A percentile compares a stretch with the other conserved stretches of the same genome.
Evolutionary conservation across 2,888 invertebrate species (phyloP).

Genomic region (Argynnis bischoffii): DNA sequence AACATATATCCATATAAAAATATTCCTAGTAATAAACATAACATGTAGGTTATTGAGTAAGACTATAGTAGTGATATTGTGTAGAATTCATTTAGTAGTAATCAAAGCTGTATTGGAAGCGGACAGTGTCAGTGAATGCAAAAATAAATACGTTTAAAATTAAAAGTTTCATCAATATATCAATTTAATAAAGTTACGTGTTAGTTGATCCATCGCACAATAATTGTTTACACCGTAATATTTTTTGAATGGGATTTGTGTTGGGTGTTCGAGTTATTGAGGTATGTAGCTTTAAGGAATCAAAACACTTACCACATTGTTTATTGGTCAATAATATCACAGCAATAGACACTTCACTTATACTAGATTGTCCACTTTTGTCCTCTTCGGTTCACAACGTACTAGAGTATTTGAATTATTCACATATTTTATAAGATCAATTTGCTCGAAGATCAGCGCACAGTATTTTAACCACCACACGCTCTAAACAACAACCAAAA

Average conservation of each 20-base stretch:
- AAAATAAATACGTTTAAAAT: neutral
- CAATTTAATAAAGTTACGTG: no score
- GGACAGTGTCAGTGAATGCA: slow-evolving; percentile 1
- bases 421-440: slow-evolving; percentile 9
- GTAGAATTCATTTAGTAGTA: neutral
- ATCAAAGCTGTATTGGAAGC: slow-evolving; percentile 10
- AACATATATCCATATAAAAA: no score
- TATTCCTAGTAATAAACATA: no score
- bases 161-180: no score
- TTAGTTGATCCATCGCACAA: no score
- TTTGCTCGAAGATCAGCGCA: slow-evolving; percentile 19
- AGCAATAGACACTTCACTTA: neutral
- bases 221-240: no score
- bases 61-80: neutral
- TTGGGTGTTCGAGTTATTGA: neutral
- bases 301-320: slow-evolving; percentile 23
- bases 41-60: no score
- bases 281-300: neutral
- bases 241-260: no score
- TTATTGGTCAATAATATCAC: neutral
- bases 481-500: slow-evolving; percentile 39
- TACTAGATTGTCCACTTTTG: neutral
- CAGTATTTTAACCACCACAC: slow-evolving; percentile 33
- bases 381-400: neutral
- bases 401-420: slow-evolving; percentile 1